Evolutionary conservation across 1,140 invertebrate species (phyloP).

Genomic region (Drosophila cardini): DNA sequence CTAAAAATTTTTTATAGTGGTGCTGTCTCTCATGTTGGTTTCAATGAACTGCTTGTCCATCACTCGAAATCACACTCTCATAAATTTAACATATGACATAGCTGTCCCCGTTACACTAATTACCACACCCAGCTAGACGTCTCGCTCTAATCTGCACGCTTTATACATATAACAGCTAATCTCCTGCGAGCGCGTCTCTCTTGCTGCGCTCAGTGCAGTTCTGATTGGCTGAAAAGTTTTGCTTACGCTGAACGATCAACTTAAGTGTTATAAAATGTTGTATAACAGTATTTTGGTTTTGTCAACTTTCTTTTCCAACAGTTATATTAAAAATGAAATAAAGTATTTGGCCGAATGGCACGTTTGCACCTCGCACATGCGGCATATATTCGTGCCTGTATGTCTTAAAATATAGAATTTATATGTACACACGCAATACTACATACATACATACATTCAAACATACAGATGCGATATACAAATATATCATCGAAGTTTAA

Average conservation of each 20-base stretch:
- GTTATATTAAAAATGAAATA: no score
- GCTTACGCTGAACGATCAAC: neutral
- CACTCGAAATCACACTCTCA: no score
- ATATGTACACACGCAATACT: slow-evolving; percentile 19
- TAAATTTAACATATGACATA: no score
- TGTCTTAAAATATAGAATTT: slow-evolving; percentile 39
- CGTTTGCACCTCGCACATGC: slow-evolving; percentile 40
- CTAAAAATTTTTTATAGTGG: neutral
- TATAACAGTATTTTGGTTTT: neutral
- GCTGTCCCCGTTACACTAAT: no score
- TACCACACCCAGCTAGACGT: no score
- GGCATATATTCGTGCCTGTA: slow-evolving; percentile 18
- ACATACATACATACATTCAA: slow-evolving; percentile 10
- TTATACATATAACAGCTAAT: no score
- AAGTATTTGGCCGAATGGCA: neutral
- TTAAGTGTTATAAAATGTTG: neutral
- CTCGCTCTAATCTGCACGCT: no score
- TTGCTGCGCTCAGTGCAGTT: no score
- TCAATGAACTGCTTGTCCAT: no score
- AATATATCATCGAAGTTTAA: slow-evolving; percentile 82
- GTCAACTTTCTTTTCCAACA: no score
- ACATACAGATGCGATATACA: slow-evolving; percentile 57
- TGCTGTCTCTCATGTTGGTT: no score
- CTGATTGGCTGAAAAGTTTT: neutral
- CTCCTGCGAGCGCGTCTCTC: no score